Conservation (phyloP, 2,888 invertebrate genomes). For the Erannis defoliaria region DNA sequence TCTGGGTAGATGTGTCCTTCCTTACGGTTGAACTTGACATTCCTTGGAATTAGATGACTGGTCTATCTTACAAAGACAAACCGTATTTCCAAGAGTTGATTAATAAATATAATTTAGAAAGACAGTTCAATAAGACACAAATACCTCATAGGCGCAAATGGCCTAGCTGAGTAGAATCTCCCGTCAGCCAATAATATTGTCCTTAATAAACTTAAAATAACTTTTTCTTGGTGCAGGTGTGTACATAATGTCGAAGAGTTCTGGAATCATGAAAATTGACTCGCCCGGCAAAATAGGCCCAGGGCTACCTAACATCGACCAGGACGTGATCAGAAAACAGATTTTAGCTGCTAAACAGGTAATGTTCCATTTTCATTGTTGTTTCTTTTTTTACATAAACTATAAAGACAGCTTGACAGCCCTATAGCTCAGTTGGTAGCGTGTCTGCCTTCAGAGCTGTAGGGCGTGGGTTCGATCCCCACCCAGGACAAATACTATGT, state of each 20-base stretch:
- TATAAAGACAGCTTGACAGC: no score
- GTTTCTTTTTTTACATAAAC: neutral
- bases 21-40: neutral
- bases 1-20: no score
- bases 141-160: neutral
- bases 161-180: neutral
- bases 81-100: neutral
- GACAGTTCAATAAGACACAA: neutral
- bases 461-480: no score
- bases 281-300: constrained; percentile 87
- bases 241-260: constrained; percentile 92
- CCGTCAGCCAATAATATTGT: neutral
- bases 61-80: neutral
- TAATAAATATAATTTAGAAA: neutral
- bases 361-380: constrained; percentile 17
- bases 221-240: constrained; percentile 84
- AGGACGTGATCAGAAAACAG: constrained; percentile 82
- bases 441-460: no score
- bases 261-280: constrained; percentile 91
- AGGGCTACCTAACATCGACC: constrained; percentile 78
- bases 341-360: constrained; percentile 84
- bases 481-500: no score
- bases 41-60: neutral
- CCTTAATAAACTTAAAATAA: constrained; percentile 16
- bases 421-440: no score